Percentiles rank a stretch among this genome's conserved stretches.
Evolutionary conservation across 2,888 invertebrate genomes (phyloP).

Genomic region (Acrobasis suavella): DNA sequence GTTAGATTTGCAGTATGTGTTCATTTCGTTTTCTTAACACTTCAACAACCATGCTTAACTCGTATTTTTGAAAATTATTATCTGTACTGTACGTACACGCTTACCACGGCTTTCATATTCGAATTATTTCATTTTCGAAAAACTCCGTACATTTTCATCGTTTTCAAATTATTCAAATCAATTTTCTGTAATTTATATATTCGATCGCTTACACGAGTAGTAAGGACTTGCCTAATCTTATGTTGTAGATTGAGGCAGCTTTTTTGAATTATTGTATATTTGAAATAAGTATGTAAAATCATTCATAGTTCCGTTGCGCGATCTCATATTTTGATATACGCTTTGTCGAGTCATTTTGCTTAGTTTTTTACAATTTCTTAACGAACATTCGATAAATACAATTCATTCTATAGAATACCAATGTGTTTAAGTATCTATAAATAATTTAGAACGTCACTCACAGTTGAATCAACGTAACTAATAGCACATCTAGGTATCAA

Average conservation of each 20-base stretch:
- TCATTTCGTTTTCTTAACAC: background rate
- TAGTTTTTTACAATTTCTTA: background rate
- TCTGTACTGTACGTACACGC: conserved; percentile 31
- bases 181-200: conserved; percentile 4
- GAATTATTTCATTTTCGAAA: conserved; percentile 11
- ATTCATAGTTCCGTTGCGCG: conserved; percentile 34
- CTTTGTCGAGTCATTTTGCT: conserved; percentile 11
- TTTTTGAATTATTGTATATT: conserved; percentile 30
- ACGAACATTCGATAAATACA: background rate
- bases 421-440: background rate
- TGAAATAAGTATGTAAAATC: conserved; percentile 15
- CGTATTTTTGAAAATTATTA: conserved; percentile 29
- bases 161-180: background rate
- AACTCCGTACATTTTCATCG: background rate
- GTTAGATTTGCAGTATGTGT: no score
- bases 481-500: conserved; percentile 34
- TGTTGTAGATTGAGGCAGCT: conserved; percentile 40
- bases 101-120: conserved; percentile 22
- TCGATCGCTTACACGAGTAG: conserved; percentile 11
- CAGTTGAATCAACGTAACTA: conserved; percentile 14
- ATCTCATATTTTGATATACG: conserved; percentile 21
- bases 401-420: background rate
- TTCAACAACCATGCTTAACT: background rate
- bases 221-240: conserved; percentile 32
- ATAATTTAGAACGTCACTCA: conserved; percentile 1